Conservation (phyloP, 2,888 invertebrate genomes). For the Sisyra terminalis region DNA sequence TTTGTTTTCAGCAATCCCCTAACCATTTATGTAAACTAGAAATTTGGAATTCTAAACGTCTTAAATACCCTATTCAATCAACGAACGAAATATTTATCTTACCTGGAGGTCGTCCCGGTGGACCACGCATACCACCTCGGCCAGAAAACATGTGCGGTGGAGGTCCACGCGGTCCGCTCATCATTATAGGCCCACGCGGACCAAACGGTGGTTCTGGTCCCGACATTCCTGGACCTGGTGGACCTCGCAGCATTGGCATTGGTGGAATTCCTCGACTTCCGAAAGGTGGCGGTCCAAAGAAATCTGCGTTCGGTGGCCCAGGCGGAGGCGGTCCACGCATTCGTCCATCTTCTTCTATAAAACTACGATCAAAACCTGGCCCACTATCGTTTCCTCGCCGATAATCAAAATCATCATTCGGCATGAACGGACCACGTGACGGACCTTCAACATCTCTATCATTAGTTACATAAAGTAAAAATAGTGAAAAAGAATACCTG, state of each 20-base stretch:
- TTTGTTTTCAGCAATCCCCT: background rate
- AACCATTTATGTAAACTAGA: background rate
- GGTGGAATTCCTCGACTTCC: slow-evolving; percentile 10
- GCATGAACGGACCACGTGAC: too few species aligned
- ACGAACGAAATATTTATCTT: background rate
- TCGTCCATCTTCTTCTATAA: background rate
- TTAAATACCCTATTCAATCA: background rate
- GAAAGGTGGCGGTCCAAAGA: slow-evolving; percentile 1
- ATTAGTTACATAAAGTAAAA: background rate
- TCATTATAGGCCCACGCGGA: slow-evolving; percentile 15
- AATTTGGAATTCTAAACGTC: background rate
- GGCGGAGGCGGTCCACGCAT: slow-evolving; percentile 8
- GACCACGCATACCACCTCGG: slow-evolving; percentile 9
- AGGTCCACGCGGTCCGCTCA: slow-evolving; percentile 18
- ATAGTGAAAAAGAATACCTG: background rate
- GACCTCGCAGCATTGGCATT: slow-evolving; percentile 5
- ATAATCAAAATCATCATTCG: background rate
- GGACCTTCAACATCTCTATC: background rate
- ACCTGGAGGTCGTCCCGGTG: slow-evolving; percentile 13
- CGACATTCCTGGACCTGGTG: background rate
- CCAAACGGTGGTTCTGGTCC: slow-evolving; percentile 12
- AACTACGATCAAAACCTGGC: slow-evolving; percentile 3
- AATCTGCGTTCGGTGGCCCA: slow-evolving; percentile 2
- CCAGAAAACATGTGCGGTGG: slow-evolving; percentile 12
- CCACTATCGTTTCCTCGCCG: too few species aligned